These are phyloP conservation scores for Venustaconcha ellipsiformis DNA, from an alignment of 1,140 invertebrate genomes.

Conservation along the genomic window DNA sequence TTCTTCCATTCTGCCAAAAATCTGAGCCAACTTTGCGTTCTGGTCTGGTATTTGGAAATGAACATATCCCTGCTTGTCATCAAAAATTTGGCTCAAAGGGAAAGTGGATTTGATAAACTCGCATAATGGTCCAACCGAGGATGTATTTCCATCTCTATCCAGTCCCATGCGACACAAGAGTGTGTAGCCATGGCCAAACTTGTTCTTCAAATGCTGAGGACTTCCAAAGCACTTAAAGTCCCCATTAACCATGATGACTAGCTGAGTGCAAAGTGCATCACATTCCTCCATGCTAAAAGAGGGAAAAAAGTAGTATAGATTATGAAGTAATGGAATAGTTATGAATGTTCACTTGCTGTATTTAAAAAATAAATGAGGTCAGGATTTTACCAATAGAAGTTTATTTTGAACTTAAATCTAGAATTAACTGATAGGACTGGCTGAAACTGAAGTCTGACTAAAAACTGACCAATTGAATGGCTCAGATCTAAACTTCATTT, in stretches of 20 bases:
- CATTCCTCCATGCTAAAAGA: constrained; percentile 72
- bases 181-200: constrained; percentile 69
- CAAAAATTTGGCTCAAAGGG: constrained; percentile 70
- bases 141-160: constrained; percentile 6
- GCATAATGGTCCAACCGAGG: constrained; percentile 32
- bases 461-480: no score
- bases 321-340: no score
- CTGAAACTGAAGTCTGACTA: no score
- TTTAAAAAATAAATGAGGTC: no score
- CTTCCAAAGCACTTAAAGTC: constrained; percentile 69
- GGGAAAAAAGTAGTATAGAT: no score
- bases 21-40: constrained; percentile 72
- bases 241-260: constrained; percentile 73
- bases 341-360: no score
- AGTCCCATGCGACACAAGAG: constrained; percentile 61
- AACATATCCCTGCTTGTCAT: constrained; percentile 79
- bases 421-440: no score
- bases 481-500: no score
- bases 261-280: constrained; percentile 71
- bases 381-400: no score
- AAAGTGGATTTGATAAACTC: constrained; percentile 48
- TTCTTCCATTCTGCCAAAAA: constrained; percentile 76
- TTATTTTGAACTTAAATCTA: no score
- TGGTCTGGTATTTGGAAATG: constrained; percentile 65
- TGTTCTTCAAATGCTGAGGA: constrained; percentile 71